phyloP scores from a whole-genome alignment of 1,140 invertebrate genomes.

The Vanessa atalanta region DNA sequence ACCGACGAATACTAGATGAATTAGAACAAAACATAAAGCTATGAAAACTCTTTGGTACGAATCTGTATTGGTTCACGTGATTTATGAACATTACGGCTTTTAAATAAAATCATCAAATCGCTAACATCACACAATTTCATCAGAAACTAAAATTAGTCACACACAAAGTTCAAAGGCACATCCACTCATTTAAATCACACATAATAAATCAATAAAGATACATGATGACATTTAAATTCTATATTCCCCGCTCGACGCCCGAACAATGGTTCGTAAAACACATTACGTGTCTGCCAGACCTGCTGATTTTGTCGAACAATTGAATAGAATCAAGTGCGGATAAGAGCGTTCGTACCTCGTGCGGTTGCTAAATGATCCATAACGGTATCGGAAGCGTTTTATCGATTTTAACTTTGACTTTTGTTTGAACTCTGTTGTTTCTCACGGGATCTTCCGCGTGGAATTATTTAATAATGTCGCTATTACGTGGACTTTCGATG shows the following conservation, averaged over 20 bases:
- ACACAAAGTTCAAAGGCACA: background rate
- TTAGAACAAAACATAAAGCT: too few relatives aligned
- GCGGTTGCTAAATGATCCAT: slow-evolving; percentile 14
- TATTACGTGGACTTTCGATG: background rate
- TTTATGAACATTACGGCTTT: too few relatives aligned
- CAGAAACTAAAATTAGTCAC: too few relatives aligned
- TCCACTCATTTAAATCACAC: background rate
- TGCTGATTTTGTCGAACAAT: slow-evolving; percentile 19
- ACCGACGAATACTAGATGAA: too few relatives aligned
- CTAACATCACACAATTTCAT: too few relatives aligned
- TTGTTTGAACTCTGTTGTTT: background rate
- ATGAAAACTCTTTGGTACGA: too few relatives aligned
- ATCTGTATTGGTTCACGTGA: too few relatives aligned
- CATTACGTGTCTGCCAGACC: slow-evolving; percentile 14
- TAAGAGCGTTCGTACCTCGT: background rate
- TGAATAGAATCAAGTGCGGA: slow-evolving; percentile 29
- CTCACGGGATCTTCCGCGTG: background rate
- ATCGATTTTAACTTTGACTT: background rate
- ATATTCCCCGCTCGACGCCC: background rate
- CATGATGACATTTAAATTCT: slow-evolving; percentile 17
- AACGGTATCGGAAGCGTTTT: slow-evolving; percentile 1
- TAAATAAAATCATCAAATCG: too few relatives aligned
- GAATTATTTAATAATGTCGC: background rate
- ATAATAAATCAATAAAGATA: slow-evolving; percentile 8
- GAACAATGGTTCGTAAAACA: slow-evolving; percentile 44